Evolutionary conservation across 2,888 invertebrate species (phyloP), one percentile per base, ranked within the genome.

Genomic region (Siphonodentalium dalli): DNA sequence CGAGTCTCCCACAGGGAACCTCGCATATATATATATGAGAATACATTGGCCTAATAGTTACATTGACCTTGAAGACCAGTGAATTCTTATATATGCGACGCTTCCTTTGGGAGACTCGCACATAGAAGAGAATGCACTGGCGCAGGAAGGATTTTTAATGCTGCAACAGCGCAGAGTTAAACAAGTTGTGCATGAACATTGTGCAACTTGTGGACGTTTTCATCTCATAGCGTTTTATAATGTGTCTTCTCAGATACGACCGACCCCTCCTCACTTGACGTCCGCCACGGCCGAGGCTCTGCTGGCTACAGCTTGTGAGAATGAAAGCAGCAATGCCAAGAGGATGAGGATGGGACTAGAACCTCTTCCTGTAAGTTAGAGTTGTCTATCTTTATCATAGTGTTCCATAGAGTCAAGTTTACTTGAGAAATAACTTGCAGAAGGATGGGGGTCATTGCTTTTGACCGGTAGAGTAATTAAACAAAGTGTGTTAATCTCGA

Each of bases 211-310:
- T 31, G 8, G 5, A 21, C 15, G 15, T 15, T 6, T 23, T 39
- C 21, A 20, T 39, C n/a, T 15, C 13, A 9, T 20, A 20, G 18
- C 21, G 21, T 21, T 13, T 18, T 5, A 15, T 21, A 13, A 20
- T 31, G 11, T 44, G 18, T 38, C 18, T 18, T 44, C 54, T 48
- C 85, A 94, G 92, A 89, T 92, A 61, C 88, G 95, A 73, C 94
- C 95, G 58, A 95, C 95, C 46, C 95, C 95, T 66, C 95, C 96
- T 63, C 96, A 96, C 85, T 86, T 96, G 78, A 96, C 96, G 47
- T 95, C 95, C 68, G 93, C 94, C 66, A 93, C 94, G 83, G 96
- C 96, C 46, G 96, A 96, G 83, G 92, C 94, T 83, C 93, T 96
- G 79, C 85, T 96, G 79, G 94, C 95, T 65, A 90, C 91, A 79